phyloP scores from a whole-genome alignment of 2,113 vertebrate genomes.

The Gallinago jamesoni region DNA sequence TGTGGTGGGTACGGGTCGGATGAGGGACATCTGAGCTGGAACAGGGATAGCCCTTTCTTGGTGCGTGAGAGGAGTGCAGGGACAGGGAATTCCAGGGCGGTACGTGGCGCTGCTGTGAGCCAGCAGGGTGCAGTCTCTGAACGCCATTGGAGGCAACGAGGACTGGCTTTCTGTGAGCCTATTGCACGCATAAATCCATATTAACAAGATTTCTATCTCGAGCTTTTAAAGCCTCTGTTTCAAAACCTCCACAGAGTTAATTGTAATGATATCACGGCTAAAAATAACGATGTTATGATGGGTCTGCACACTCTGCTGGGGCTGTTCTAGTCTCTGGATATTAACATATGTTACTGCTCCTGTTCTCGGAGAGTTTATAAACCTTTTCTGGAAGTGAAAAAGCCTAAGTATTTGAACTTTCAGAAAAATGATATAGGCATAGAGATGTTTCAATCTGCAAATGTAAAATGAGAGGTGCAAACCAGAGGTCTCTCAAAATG shows the following conservation, averaged over 20 bases:
- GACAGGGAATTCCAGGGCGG: not conserved
- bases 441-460: not conserved
- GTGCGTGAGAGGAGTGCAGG: accelerated
- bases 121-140: conserved; percentile 45
- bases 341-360: not conserved
- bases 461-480: not conserved
- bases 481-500: not conserved
- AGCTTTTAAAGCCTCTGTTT: not conserved
- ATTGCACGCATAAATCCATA: not conserved
- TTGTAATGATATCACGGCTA: not conserved
- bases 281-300: conserved; percentile 5
- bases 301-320: not conserved
- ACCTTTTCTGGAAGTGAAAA: not conserved
- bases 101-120: not conserved
- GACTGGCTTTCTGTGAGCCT: not conserved
- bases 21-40: not conserved
- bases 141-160: not conserved
- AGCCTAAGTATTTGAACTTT: not conserved
- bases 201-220: not conserved
- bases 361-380: not conserved
- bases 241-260: not conserved
- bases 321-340: not conserved
- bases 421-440: not conserved
- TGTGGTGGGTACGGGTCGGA: accelerated
- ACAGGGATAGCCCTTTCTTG: not conserved